Evolutionary conservation across 1,140 invertebrate species (phyloP).

Genomic region (Cheumatopsyche charites): DNA sequence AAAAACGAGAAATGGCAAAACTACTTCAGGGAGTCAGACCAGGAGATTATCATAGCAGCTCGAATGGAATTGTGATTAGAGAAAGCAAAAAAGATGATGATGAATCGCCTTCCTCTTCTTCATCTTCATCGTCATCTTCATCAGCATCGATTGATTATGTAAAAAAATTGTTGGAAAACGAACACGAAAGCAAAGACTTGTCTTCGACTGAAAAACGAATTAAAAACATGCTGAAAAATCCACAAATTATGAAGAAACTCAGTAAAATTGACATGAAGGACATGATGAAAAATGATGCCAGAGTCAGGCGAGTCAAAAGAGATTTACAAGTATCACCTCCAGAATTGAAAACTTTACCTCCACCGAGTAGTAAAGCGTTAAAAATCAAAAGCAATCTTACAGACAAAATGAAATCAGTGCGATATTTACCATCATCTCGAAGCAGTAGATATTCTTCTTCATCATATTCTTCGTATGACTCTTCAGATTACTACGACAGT

Average conservation of each 20-base stretch:
- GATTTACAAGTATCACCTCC: neutral
- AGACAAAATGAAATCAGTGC: neutral
- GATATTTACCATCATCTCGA: neutral
- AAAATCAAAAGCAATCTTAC: neutral
- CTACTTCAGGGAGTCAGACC: neutral
- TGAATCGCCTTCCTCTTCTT: neutral
- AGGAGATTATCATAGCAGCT: slow-evolving; percentile 10
- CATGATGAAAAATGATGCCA: neutral
- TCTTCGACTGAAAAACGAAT: slow-evolving; percentile 14
- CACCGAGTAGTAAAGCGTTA: neutral
- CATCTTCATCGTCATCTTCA: slow-evolving; percentile 15
- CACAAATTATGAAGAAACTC: slow-evolving; percentile 4
- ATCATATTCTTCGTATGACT: slow-evolving; percentile 17
- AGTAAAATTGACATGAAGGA: neutral
- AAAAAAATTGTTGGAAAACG: slow-evolving; percentile 1
- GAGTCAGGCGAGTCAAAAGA: neutral
- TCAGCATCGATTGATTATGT: neutral
- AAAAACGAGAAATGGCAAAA: slow-evolving; percentile 12
- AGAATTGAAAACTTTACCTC: neutral
- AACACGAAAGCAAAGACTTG: neutral
- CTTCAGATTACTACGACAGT: slow-evolving; percentile 24
- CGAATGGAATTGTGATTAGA: neutral
- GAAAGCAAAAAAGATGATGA: neutral
- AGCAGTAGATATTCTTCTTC: neutral
- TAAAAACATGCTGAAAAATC: neutral